phyloP scores from a whole-genome alignment of 1,140 invertebrate species.

The Ephestia elutella region DNA sequence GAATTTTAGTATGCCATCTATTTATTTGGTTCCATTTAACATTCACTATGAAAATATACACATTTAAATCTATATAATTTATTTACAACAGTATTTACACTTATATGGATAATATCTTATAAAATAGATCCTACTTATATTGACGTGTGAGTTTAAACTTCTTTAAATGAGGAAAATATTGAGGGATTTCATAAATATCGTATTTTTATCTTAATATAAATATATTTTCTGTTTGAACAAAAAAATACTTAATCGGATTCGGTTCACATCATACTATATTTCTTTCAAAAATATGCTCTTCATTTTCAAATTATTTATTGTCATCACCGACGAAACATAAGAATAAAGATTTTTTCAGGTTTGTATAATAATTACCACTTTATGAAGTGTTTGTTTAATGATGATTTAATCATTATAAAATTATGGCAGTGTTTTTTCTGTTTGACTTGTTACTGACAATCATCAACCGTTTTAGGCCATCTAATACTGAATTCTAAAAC shows the following conservation, averaged over 20 bases:
- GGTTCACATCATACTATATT: not conserved
- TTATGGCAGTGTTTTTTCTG: conserved; percentile 15
- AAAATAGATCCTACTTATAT: conserved; percentile 23
- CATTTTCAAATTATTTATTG: conserved; percentile 19
- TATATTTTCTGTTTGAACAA: not conserved
- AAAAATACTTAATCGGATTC: not conserved
- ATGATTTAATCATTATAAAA: not conserved
- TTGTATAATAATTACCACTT: not conserved
- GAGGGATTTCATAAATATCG: too few relatives aligned
- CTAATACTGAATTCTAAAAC: not conserved
- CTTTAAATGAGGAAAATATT: not conserved
- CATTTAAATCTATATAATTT: conserved; percentile 52
- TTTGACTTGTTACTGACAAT: not conserved
- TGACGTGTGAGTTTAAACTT: not conserved
- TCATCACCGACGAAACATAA: conserved; percentile 13
- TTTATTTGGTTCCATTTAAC: conserved; percentile 72
- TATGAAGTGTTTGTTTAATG: not conserved
- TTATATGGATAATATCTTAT: conserved; percentile 28
- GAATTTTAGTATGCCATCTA: conserved; percentile 40
- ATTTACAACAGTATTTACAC: conserved; percentile 61
- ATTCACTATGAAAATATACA: conserved; percentile 71
- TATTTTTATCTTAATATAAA: not conserved
- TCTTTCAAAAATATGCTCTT: not conserved
- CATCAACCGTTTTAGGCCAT: conserved; percentile 1
- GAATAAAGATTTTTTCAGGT: not conserved